Conservation (phyloP, 2,888 invertebrate genomes). For the Cantharis lateralis region DNA sequence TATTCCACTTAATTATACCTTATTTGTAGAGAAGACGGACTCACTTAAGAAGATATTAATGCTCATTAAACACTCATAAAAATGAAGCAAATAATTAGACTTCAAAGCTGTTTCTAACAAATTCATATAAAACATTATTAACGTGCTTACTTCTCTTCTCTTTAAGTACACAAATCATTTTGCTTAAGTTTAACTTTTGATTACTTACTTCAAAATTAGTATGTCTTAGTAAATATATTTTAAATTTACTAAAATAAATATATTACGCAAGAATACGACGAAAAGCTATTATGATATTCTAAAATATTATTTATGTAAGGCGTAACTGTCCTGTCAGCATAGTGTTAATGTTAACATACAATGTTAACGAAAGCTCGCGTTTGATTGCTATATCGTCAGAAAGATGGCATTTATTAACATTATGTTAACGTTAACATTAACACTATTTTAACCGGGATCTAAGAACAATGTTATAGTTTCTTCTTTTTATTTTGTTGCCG, state of each 20-base stretch:
- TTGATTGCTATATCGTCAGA: too few relatives aligned
- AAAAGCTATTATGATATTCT: neutral
- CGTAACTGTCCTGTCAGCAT: too few relatives aligned
- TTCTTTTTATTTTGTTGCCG: neutral
- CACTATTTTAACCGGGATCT: too few relatives aligned
- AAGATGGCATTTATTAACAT: too few relatives aligned
- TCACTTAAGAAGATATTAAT: constrained; percentile 37
- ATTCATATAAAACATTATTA: constrained; percentile 12
- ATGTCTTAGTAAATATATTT: neutral
- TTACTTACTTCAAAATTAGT: neutral
- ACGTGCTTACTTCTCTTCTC: neutral
- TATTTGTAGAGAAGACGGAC: constrained; percentile 36
- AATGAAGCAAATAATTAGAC: constrained; percentile 37
- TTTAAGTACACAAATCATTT: neutral
- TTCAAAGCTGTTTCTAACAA: constrained; percentile 5
- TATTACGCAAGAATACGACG: neutral
- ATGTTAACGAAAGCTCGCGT: too few relatives aligned
- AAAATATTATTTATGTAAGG: too few relatives aligned
- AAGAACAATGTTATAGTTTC: too few relatives aligned
- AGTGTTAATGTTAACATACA: too few relatives aligned
- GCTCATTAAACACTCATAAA: constrained; percentile 40
- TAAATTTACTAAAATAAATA: neutral
- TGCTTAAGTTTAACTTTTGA: neutral
- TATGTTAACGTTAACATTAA: too few relatives aligned
- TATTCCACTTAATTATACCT: constrained; percentile 18